Evolutionary conservation across 1,140 invertebrate species (phyloP), one percentile per base, ranked within the genome.

Genomic region (Neodiprion virginianus): DNA sequence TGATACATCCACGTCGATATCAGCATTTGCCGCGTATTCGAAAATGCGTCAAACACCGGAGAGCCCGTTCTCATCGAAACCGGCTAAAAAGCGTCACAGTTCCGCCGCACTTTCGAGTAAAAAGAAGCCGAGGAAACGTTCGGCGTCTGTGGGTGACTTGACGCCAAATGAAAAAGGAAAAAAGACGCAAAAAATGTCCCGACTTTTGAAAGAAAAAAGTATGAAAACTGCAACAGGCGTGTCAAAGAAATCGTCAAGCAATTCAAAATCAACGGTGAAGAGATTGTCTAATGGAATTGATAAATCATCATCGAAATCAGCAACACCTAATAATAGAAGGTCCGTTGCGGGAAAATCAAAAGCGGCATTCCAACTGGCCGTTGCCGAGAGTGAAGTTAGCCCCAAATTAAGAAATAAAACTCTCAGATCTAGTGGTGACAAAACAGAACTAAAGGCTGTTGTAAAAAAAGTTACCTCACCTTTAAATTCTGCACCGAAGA

Each of bases 61-160:
- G n/a, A 61, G 4, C n/a, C n/a, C 53, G 53, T 61, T 61, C n/a
- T 61, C 53, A 5, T 61, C 53, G n/a, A 61, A 61, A 61, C 53
- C 53, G 53, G 53, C 53, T 61, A 61, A 61, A 61, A 61, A 61
- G 53, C 53, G 53, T 61, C 53, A 61, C 53, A 61, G 53, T 17
- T 61, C 53, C 53, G 53, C 53, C 8, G 8, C 11, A 14, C 53
- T 61, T 8, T 61, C 53, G n/a, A 17, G 11, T 7, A 61, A 12
- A 14, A 61, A 61, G n/a, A 61, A 61, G n/a, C n/a, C 8, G 11
- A 61, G 7, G 8, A 61, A 61, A 17, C 53, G 53, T 61, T 61
- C 53, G 11, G 53, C 53, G 11, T 61, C 53, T 17, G 53, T 61
- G 3, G 53, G 53, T 2, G 53, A 61, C 8, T 12, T 17, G 5